Evolutionary conservation across 2,888 invertebrate genomes (phyloP), one percentile per base, ranked within the genome.

Genomic region (Punctoribates punctum): DNA sequence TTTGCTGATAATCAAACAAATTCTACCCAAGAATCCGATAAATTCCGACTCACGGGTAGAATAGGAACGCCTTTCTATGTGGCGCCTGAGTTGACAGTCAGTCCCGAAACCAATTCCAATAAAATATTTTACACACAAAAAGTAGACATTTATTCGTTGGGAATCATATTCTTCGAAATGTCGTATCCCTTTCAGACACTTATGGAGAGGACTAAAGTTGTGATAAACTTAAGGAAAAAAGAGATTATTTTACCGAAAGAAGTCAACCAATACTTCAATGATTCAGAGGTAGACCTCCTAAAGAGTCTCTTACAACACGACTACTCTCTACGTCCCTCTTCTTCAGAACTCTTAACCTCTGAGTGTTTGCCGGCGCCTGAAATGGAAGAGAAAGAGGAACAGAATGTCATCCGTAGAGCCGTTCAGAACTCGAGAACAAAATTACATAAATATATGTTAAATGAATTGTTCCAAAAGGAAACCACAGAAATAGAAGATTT

Each of bases 161-260:
- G 96, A 4, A 91, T 97, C 54, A 96, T 97, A 79, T 88, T 96
- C 79, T 96, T 95, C 82, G 95, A 95, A 86, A 98, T 99, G 96
- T 93, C 92, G 81, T 92, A 93, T 83, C 89, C 88, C 20, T 91
- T 94, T 0, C 86, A 95, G 65, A 97, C 96, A 0, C 90, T 89
- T 51, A 96, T 96, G 93, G 98, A 98, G 84, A 86, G 97, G 77
- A 90, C 90, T 23, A 88, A 89, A 81, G 88, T 94, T 4, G 86
- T 99, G 48, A 86, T 88, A 0, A 88, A 89, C 75, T 82, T 97
- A 48, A 86, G 97, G 73, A 86, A 86, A 15, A 87, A 88, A 67
- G 88, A 90, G 20, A 88, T 92, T 13, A 82, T 86, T 5, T 87
- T 96, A 80, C 96, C 96, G 0, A 83, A 87, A 0, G 88, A 88